These are phyloP conservation scores for Chymomyza costata DNA, from an alignment of 1,140 invertebrate genomes.

Conservation along the genomic window DNA sequence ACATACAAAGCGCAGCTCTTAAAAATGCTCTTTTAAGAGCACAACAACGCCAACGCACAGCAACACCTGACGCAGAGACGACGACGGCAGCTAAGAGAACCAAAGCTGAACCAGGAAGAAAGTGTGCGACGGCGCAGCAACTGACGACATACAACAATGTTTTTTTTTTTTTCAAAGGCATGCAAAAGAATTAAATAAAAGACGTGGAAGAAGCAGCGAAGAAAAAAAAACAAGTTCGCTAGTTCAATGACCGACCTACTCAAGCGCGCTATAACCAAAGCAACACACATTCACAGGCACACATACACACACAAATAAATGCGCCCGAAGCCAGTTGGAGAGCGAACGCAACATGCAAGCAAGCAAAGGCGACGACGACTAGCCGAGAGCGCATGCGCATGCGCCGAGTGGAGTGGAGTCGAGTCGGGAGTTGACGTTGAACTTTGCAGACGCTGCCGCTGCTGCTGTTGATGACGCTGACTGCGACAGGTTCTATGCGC, in stretches of 20 bases:
- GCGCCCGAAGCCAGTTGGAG: slow-evolving; percentile 13
- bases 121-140: slow-evolving; percentile 44
- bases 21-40: slow-evolving; percentile 53
- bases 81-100: slow-evolving; percentile 14
- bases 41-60: slow-evolving; percentile 20
- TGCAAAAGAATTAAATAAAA: slow-evolving; percentile 41
- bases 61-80: slow-evolving; percentile 25
- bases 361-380: slow-evolving; percentile 16
- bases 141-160: neutral
- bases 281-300: slow-evolving; percentile 36
- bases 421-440: slow-evolving; percentile 37
- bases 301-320: slow-evolving; percentile 15
- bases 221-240: slow-evolving; percentile 72
- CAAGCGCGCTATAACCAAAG: slow-evolving; percentile 74
- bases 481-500: no score
- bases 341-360: slow-evolving; percentile 9
- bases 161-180: no score
- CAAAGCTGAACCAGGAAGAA: slow-evolving; percentile 56
- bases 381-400: slow-evolving; percentile 52
- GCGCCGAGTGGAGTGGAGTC: slow-evolving; percentile 27
- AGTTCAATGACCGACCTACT: slow-evolving; percentile 76
- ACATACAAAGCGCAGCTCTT: slow-evolving; percentile 36
- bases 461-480: slow-evolving; percentile 35
- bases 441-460: slow-evolving; percentile 52
- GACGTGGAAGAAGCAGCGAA: slow-evolving; percentile 22